Evolutionary conservation across 2,797 vertebrate genomes (phyloP).

Genomic region (Gallinago solitaria): DNA sequence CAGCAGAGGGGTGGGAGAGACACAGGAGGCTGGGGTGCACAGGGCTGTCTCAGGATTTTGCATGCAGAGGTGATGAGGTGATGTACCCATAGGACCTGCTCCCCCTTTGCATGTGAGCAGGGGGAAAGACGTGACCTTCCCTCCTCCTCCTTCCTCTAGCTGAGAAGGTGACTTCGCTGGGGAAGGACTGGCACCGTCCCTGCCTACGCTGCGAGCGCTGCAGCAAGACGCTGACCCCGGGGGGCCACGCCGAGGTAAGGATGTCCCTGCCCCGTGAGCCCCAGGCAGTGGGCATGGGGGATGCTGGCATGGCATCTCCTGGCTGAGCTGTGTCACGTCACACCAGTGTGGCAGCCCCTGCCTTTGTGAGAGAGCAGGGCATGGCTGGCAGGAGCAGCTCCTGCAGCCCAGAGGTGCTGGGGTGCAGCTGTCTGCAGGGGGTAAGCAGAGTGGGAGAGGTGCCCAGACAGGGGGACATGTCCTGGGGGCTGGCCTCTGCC

Average conservation of each 20-base stretch:
- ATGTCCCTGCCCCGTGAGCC: accelerated
- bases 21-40: neutral
- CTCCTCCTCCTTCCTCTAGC: constrained; percentile 72
- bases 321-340: neutral
- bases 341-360: neutral
- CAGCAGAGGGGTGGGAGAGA: neutral
- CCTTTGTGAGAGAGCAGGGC: neutral
- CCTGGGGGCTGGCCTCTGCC: neutral
- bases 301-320: neutral
- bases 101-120: neutral
- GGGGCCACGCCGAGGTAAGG: constrained; percentile 94
- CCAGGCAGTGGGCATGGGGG: accelerated
- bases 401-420: neutral
- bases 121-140: neutral
- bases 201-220: constrained; percentile 97
- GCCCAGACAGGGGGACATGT: accelerated
- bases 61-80: neutral
- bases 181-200: constrained; percentile 98
- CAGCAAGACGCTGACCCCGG: constrained; percentile 91
- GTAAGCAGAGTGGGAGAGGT: accelerated
- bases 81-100: accelerated
- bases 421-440: neutral
- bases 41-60: neutral
- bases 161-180: constrained; percentile 97
- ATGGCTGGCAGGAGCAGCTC: neutral